Evolutionary conservation across 2,888 invertebrate species (phyloP).

Genomic region (Helleia helle): DNA sequence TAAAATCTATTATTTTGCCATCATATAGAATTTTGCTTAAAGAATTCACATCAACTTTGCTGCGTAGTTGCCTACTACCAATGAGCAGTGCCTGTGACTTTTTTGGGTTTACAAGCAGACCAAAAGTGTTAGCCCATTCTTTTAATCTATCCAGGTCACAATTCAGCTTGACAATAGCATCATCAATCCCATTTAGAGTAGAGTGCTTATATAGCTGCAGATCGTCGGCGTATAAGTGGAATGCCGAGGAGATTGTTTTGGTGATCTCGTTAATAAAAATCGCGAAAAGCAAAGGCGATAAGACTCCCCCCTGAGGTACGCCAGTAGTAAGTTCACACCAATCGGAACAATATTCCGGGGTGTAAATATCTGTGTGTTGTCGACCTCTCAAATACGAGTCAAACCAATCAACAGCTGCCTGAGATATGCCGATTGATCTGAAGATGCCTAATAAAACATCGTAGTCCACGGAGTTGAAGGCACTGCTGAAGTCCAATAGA

Average conservation of each 20-base stretch:
- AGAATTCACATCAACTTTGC: background rate
- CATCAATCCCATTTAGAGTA: background rate
- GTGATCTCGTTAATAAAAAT: no score
- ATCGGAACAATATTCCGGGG: background rate
- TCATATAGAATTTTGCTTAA: background rate
- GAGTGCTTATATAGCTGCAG: background rate
- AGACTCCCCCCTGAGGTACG: slow-evolving; percentile 1
- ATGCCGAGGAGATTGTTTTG: background rate
- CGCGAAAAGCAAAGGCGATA: background rate
- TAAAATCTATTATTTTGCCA: background rate
- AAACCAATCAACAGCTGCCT: background rate
- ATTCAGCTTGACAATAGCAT: background rate
- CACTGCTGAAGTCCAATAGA: background rate
- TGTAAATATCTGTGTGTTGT: background rate
- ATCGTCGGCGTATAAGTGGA: background rate
- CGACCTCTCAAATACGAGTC: background rate
- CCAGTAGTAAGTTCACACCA: background rate
- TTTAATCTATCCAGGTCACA: background rate
- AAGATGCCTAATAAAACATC: background rate
- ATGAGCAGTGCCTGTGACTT: background rate
- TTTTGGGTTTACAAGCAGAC: background rate
- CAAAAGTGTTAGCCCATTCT: background rate
- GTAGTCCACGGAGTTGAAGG: slow-evolving; percentile 1
- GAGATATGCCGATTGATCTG: background rate
- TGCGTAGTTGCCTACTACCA: background rate